Evolutionary conservation across 92 coral and sea anemone genomes (phyloP), one percentile per base, ranked within the genome.

Genomic region (Zoanthus sansibaricus): DNA sequence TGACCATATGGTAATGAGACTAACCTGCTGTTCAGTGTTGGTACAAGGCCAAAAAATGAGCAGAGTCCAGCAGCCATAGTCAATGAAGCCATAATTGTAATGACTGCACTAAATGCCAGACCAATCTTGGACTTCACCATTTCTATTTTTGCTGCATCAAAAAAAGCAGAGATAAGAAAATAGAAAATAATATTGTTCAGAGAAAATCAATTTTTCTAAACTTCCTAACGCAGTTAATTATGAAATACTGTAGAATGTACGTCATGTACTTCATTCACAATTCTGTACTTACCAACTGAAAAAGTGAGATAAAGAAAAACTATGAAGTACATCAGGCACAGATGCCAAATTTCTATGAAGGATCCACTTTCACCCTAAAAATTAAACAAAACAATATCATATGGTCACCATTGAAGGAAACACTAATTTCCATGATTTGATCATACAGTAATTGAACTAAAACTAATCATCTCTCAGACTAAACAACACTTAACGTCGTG

Each of bases 61-160:
- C 97, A 97, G 72, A 95, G 71, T 1, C 99, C 99, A 16, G 98
- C 93, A 12, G 99, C 99, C 99, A 97, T 97, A 33, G 91, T 82
- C 25, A 97, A 87, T 21, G 99, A 97, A 7, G 99, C 99, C 52
- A 97, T 89, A 59, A 97, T 98, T 6, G 97, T 95, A 66, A 97
- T 86, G 9, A 97, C 97, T 31, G 99, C 99, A 93, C 99, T 97
- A 89, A 97, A 89, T 58, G 99, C 98, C 58, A 97, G 77, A 9
- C 99, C 99, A 95, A 95, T 91, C 75, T 95, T 97, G 5, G 97
- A 95, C 83, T 97, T 97, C 16, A 97, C 99, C 99, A 97, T 97
- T 66, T 97, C 99, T 62, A 97, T 97, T 88, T 97, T 97, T 25
- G 92, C 99, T 96, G 89, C 15, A 16, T 74, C 25, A 25, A 30